phyloP scores from a whole-genome alignment of 2,888 invertebrate species.

The Chymomyza procnemis region DNA sequence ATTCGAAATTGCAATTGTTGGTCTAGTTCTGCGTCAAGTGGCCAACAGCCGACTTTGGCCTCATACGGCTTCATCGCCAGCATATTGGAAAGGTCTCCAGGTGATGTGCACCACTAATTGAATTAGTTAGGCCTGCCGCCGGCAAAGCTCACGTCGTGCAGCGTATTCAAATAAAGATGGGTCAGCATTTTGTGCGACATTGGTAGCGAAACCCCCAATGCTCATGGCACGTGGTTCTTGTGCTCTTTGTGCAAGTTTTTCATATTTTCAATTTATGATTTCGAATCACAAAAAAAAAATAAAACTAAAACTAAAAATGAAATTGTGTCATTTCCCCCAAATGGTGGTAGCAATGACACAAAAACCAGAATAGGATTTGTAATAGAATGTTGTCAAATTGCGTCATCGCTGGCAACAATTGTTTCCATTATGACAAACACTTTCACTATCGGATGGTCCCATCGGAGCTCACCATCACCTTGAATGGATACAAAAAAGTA shows the following conservation, averaged over 20 bases:
- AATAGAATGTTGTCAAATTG: no score
- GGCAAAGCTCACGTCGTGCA: conserved; percentile 16
- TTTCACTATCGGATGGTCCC: no score
- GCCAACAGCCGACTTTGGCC: conserved; percentile 29
- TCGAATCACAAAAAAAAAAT: no score
- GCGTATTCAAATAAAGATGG: background rate
- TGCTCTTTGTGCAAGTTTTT: background rate
- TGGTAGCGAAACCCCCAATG: background rate
- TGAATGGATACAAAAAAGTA: no score
- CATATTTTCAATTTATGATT: background rate
- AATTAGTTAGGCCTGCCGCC: conserved; percentile 35
- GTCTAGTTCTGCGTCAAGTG: conserved; percentile 27
- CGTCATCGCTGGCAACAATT: no score
- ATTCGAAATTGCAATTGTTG: conserved; percentile 63
- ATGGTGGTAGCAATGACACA: no score
- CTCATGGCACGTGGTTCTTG: background rate
- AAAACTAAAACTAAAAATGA: no score
- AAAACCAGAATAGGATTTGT: no score
- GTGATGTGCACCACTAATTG: conserved; percentile 47
- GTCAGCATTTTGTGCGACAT: background rate
- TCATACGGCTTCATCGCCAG: conserved; percentile 52
- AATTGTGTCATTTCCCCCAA: no score
- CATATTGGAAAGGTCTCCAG: conserved; percentile 24
- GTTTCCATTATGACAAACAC: no score
- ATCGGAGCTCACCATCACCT: no score